Conservation (phyloP, 2,888 invertebrate species). For the Anoncus sp. region DNA sequence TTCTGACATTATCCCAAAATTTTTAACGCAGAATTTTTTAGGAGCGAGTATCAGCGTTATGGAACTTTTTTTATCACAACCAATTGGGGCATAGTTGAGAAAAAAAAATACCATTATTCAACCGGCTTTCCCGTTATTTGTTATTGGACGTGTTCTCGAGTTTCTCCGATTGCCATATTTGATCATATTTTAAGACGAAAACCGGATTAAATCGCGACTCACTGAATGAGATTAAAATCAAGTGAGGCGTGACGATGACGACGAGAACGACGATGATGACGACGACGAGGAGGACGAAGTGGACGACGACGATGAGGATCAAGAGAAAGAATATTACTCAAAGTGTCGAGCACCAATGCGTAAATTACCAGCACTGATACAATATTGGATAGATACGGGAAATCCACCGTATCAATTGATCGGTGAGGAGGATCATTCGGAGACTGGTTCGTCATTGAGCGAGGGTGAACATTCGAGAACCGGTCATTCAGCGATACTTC, state of each 20-base stretch:
- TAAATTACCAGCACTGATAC: conserved; percentile 70
- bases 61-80: too few relatives aligned
- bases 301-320: conserved; percentile 39
- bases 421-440: conserved; percentile 45
- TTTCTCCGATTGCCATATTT: conserved; percentile 60
- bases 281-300: conserved; percentile 34
- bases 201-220: conserved; percentile 56
- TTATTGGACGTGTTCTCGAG: conserved; percentile 47
- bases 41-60: too few relatives aligned
- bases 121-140: conserved; percentile 55
- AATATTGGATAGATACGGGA: conserved; percentile 78
- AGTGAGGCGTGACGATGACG: conserved; percentile 51
- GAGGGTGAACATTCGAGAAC: conserved; percentile 60
- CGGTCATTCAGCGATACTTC: conserved; percentile 22
- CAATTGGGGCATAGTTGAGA: neutral
- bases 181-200: conserved; percentile 55
- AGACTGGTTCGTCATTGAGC: conserved; percentile 65
- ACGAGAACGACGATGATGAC: conserved; percentile 17
- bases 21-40: too few relatives aligned
- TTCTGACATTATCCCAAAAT: too few relatives aligned
- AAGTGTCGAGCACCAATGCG: conserved; percentile 63
- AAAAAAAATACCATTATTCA: conserved; percentile 30
- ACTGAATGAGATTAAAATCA: conserved; percentile 52
- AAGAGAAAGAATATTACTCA: conserved; percentile 37
- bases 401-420: conserved; percentile 66